Evolutionary conservation across 2,888 invertebrate genomes (phyloP).

Genomic region (Palloptera scutellata): DNA sequence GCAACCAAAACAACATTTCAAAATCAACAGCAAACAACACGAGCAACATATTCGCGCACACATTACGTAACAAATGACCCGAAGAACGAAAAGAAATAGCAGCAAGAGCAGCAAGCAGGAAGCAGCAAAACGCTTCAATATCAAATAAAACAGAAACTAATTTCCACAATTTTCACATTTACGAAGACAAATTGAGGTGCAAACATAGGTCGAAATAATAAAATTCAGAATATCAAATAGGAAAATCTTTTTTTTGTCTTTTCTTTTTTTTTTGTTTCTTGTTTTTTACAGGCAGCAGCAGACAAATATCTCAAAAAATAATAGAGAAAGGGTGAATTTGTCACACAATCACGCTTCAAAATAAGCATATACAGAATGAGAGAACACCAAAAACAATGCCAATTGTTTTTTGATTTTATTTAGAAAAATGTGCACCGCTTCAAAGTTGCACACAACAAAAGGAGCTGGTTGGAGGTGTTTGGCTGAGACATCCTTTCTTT

Average conservation of each 20-base stretch:
- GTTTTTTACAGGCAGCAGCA: neutral
- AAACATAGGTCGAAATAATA: constrained; percentile 63
- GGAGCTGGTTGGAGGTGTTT: constrained; percentile 6
- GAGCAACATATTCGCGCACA: neutral
- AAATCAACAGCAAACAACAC: constrained; percentile 19
- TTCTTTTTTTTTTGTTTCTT: too few relatives aligned
- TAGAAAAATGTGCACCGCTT: neutral
- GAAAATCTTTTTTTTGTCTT: constrained; percentile 42
- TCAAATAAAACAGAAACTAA: constrained; percentile 50
- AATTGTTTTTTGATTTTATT: constrained; percentile 56
- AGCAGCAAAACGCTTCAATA: neutral
- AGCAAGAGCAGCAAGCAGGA: neutral
- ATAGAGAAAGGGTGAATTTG: constrained; percentile 33
- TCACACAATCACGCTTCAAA: constrained; percentile 33
- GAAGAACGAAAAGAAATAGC: neutral
- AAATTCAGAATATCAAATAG: constrained; percentile 57
- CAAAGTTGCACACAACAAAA: constrained; percentile 9
- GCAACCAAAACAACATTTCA: constrained; percentile 31
- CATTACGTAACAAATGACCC: neutral
- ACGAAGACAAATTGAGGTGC: constrained; percentile 63
- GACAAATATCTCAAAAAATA: neutral
- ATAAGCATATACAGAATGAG: constrained; percentile 3
- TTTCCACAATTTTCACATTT: constrained; percentile 64
- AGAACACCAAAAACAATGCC: constrained; percentile 45
- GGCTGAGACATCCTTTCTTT: constrained; percentile 11